A percentile compares a stretch with the other conserved stretches of the same genome.
Conservation (phyloP, 2,797 vertebrate species). For the Bryconaethiops microstoma region DNA sequence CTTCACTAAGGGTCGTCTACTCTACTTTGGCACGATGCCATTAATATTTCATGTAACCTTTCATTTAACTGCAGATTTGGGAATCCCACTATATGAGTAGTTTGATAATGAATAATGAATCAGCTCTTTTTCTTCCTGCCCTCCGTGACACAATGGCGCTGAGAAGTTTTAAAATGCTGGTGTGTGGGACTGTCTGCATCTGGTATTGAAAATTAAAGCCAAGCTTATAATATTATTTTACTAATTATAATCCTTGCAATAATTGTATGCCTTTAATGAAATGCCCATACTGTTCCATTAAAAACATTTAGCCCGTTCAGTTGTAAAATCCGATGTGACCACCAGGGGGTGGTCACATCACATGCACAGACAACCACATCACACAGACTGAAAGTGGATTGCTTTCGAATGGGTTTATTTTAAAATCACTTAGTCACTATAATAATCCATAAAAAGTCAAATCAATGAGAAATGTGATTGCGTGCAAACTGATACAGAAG, state of each 20-base stretch:
- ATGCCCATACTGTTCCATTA: not conserved
- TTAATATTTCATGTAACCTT: slow-evolving; percentile 31
- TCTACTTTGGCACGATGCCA: not conserved
- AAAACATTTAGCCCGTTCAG: not conserved
- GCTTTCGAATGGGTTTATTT: not conserved
- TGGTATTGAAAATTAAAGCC: not conserved
- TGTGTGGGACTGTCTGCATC: not conserved
- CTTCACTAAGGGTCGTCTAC: not conserved
- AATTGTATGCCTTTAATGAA: too few species aligned
- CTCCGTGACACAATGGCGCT: not conserved
- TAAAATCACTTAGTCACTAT: not conserved
- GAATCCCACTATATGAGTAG: slow-evolving; percentile 36
- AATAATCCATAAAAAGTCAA: not conserved
- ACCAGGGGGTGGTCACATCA: slow-evolving; percentile 16
- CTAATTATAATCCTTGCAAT: too few species aligned
- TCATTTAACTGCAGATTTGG: not conserved
- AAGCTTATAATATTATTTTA: too few species aligned
- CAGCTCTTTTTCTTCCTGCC: slow-evolving; percentile 49
- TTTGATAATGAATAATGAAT: slow-evolving; percentile 72
- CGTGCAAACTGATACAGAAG: not conserved
- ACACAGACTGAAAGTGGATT: not conserved
- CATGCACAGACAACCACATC: not conserved
- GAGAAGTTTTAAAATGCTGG: not conserved
- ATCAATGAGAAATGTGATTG: not conserved
- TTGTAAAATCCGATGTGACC: not conserved